Percentiles rank a stretch among this genome's conserved stretches.
Evolutionary conservation across 2,797 vertebrate species (phyloP).

Genomic region (Clarias pachynema): DNA sequence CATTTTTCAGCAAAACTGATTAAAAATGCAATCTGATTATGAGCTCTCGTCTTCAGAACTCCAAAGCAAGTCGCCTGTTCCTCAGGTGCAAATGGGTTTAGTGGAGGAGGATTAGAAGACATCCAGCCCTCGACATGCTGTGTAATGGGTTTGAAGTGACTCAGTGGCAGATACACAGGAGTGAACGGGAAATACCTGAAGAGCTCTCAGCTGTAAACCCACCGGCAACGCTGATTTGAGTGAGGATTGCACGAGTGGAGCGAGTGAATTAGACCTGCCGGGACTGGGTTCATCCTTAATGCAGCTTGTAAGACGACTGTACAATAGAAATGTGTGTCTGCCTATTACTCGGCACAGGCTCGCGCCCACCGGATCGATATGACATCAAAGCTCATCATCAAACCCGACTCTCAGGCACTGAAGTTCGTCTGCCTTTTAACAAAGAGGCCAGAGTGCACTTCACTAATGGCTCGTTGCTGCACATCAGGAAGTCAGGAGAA

Average conservation of each 20-base stretch:
- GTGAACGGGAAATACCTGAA: constrained; percentile 23
- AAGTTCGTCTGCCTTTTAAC: constrained; percentile 37
- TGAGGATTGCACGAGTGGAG: constrained; percentile 5
- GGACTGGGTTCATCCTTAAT: constrained; percentile 47
- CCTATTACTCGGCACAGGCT: constrained; percentile 30
- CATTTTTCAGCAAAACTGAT: constrained; percentile 45
- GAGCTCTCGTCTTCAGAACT: not conserved
- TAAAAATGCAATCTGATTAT: constrained; percentile 53
- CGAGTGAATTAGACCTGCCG: constrained; percentile 34
- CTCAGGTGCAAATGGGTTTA: constrained; percentile 49
- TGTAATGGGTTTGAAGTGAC: constrained; percentile 44
- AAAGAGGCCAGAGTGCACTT: constrained; percentile 22
- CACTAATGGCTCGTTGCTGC: constrained; percentile 19
- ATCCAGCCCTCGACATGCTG: constrained; percentile 9
- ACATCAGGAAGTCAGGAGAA: not conserved
- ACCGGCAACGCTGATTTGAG: not conserved
- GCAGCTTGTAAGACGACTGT: constrained; percentile 36
- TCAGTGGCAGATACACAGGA: constrained; percentile 28
- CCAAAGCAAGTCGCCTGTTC: constrained; percentile 44
- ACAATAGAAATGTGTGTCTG: constrained; percentile 38
- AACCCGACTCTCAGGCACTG: constrained; percentile 35
- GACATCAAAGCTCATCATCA: constrained; percentile 54
- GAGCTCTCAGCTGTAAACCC: not conserved
- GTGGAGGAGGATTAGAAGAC: constrained; percentile 40
- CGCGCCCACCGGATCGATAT: constrained; percentile 31